A percentile compares a stretch with the other conserved stretches of the same genome.
These are phyloP conservation scores for Cyprinella venusta DNA, from an alignment of 2,797 vertebrate species.

Conservation along the genomic window DNA sequence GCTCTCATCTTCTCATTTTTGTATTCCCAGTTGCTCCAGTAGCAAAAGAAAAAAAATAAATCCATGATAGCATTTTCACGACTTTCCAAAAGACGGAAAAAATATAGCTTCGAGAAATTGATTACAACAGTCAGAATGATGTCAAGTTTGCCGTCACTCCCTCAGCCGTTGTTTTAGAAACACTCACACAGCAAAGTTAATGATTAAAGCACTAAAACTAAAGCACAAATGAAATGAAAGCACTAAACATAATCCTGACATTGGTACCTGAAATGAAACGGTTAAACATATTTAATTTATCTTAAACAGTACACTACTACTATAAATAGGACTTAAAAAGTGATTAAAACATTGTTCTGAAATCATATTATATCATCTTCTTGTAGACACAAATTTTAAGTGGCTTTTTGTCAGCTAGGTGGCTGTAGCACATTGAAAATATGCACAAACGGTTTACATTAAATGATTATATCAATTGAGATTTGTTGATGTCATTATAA, in stretches of 20 bases:
- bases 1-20: neutral
- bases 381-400: neutral
- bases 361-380: too few relatives aligned
- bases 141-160: neutral
- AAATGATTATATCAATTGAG: neutral
- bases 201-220: neutral
- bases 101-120: neutral
- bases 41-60: neutral
- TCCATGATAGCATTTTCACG: neutral
- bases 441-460: neutral
- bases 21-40: neutral
- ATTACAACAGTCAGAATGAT: neutral
- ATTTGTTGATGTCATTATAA: neutral
- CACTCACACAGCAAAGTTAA: neutral
- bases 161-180: neutral
- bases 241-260: neutral
- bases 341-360: too few relatives aligned
- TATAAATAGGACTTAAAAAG: too few relatives aligned
- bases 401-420: neutral
- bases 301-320: neutral
- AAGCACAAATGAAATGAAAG: neutral
- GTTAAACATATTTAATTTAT: neutral
- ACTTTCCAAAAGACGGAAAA: neutral
- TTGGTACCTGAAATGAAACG: neutral
- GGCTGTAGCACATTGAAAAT: neutral